phyloP scores from a whole-genome alignment of 2,113 vertebrate genomes.

The Puntigrus tetrazona region DNA sequence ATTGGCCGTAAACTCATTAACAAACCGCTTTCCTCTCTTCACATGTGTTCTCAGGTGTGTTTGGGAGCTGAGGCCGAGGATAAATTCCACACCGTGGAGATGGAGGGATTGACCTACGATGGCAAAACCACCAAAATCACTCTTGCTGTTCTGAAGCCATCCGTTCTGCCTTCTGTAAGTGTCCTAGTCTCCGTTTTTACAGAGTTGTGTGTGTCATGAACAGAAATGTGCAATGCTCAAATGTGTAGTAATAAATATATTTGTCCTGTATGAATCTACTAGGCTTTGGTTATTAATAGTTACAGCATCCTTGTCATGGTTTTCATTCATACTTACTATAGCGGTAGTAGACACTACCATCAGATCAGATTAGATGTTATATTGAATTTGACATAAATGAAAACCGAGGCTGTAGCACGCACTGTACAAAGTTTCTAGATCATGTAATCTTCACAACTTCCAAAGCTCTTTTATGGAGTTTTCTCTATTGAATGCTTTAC shows the following conservation, averaged over 20 bases:
- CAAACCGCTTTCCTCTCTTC: not conserved
- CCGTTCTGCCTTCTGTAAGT: conserved; percentile 80
- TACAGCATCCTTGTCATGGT: not conserved
- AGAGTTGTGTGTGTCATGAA: not conserved
- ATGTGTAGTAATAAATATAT: too few species aligned
- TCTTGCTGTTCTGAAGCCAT: conserved; percentile 75
- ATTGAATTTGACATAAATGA: too few species aligned
- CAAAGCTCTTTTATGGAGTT: too few species aligned
- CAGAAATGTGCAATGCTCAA: not conserved
- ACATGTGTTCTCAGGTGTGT: conserved; percentile 72
- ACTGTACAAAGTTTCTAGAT: too few species aligned
- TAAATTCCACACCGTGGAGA: conserved; percentile 77
- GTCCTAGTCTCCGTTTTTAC: not conserved
- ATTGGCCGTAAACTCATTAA: not conserved
- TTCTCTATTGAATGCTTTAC: too few species aligned
- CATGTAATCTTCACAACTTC: too few species aligned
- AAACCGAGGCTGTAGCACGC: too few species aligned
- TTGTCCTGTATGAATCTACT: too few species aligned
- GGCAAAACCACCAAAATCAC: conserved; percentile 76
- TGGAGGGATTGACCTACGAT: conserved; percentile 76
- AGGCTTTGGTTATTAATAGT: not conserved
- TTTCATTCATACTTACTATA: not conserved
- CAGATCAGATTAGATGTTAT: too few species aligned
- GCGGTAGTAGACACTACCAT: too few species aligned
- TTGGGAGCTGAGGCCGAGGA: conserved; percentile 78